A percentile compares a stretch with the other conserved stretches of the same genome.
Conservation (phyloP, 2,888 invertebrate species). For the Argyra leucocephala region DNA sequence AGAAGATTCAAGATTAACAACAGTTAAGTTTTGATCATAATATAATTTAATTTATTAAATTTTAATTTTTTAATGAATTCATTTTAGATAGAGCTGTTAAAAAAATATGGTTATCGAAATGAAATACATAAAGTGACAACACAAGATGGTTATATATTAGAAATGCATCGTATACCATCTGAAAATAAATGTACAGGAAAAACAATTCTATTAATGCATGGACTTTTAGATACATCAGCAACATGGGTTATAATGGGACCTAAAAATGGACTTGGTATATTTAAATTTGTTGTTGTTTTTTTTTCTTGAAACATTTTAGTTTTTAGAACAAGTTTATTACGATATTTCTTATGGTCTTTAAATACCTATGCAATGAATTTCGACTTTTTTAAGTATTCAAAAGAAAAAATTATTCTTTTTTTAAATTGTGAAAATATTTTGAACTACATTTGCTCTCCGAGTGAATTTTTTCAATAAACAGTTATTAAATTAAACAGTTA, state of each 20-base stretch:
- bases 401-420: no score
- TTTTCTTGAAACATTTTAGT: no score
- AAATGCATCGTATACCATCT: slow-evolving; percentile 63
- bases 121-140: slow-evolving; percentile 62
- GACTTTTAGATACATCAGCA: slow-evolving; percentile 62
- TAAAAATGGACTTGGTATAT: slow-evolving; percentile 54
- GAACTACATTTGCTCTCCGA: no score
- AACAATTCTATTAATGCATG: slow-evolving; percentile 57
- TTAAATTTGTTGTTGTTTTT: no score
- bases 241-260: slow-evolving; percentile 67
- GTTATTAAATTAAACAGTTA: no score
- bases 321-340: no score
- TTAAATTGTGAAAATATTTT: no score
- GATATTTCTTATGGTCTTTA: neutral
- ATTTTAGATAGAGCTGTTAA: slow-evolving; percentile 48
- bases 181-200: slow-evolving; percentile 43
- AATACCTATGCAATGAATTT: neutral
- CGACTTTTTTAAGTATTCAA: no score
- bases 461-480: no score
- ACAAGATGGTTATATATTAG: slow-evolving; percentile 67
- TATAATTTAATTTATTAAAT: neutral
- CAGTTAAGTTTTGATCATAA: slow-evolving; percentile 28
- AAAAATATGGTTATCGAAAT: slow-evolving; percentile 55
- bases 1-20: slow-evolving; percentile 40
- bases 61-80: neutral